Base-by-base conservation (phyloP, 1,140 invertebrate genomes). In the Zophobas morio region DNA sequence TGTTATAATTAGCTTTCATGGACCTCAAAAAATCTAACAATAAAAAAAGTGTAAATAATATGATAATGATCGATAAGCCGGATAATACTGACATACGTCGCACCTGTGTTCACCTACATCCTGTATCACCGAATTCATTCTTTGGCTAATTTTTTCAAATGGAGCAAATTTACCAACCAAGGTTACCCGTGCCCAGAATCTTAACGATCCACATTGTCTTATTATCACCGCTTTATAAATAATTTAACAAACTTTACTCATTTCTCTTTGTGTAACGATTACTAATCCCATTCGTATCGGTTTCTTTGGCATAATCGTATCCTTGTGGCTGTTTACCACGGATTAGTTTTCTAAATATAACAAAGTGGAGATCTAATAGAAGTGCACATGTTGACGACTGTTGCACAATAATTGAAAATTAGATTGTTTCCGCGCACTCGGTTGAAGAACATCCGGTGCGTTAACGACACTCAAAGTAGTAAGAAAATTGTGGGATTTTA, bases 171-270 rank as follows among this genome's bases (percentile, higher is more conserved):
- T 51, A 51, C n/a, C 6, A 66, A 39, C 42, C 37, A 66, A 66
- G 60, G 60, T 66, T 40, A 39, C 37, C 20, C 8, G 20, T 32
- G 60, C 33, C 4, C 60, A 66, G 60, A 66, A 66, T 66, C 37
- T 66, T 66, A 66, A 20, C 60, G 35, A 1, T 40, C 37, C 34
- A 36, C 56, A 60, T 60, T 60, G 56, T 60, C 36, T 60, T 60
- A 6, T 63, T 63, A 63, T 63, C 57, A 20, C 36, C 2, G n/a
- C 1, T 40, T 40, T 39, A 40, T 66, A 40, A 66, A 66, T 66
- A 66, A 66, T 47, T 57, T 57, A 57, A 57, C 54, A 57, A 33
- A 36, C 1, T 57, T 57, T n/a, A 51, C 49, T 51, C 49, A 51
- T 51, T 51, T 51, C 49, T n/a, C 49, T 20, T 4, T n/a, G 4